phyloP scores from a whole-genome alignment of 2,888 invertebrate species.

The Vannuccia rotundouncinata region DNA sequence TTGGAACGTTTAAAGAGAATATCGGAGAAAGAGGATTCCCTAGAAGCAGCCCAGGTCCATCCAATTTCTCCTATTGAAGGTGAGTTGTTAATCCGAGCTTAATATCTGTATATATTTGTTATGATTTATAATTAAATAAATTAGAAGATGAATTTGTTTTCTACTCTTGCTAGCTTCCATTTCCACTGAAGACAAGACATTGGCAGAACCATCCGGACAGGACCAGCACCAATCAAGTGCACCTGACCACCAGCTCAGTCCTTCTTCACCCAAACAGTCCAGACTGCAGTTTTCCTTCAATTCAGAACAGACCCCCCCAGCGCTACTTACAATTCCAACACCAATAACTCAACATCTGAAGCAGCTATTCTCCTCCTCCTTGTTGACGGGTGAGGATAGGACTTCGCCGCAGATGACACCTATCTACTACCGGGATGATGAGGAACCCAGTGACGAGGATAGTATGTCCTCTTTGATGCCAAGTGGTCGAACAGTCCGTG shows the following conservation, averaged over 20 bases:
- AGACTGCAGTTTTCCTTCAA: not conserved
- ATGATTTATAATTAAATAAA: not conserved
- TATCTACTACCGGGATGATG: not conserved
- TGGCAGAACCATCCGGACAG: not conserved
- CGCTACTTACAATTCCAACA: not conserved
- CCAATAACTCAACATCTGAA: not conserved
- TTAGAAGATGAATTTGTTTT: not conserved
- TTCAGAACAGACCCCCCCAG: not conserved
- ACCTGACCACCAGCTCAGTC: not conserved
- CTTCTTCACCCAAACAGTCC: not conserved
- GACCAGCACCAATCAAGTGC: not conserved
- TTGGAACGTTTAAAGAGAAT: slow-evolving; percentile 64
- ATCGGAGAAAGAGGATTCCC: slow-evolving; percentile 54
- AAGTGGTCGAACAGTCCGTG: not conserved
- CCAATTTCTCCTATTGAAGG: slow-evolving; percentile 36
- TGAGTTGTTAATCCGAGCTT: no score
- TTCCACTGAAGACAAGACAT: not conserved
- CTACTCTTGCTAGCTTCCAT: not conserved
- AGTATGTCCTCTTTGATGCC: not conserved
- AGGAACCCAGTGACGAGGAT: slow-evolving; percentile 39
- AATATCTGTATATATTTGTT: no score
- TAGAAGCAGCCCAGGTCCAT: slow-evolving; percentile 39
- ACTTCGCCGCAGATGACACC: not conserved
- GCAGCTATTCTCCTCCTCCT: not conserved
- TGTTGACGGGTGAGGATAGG: not conserved